These are phyloP conservation scores for Choloepus hoffmanni DNA, from an alignment of 2,113 vertebrate species.

Conservation along the genomic window DNA sequence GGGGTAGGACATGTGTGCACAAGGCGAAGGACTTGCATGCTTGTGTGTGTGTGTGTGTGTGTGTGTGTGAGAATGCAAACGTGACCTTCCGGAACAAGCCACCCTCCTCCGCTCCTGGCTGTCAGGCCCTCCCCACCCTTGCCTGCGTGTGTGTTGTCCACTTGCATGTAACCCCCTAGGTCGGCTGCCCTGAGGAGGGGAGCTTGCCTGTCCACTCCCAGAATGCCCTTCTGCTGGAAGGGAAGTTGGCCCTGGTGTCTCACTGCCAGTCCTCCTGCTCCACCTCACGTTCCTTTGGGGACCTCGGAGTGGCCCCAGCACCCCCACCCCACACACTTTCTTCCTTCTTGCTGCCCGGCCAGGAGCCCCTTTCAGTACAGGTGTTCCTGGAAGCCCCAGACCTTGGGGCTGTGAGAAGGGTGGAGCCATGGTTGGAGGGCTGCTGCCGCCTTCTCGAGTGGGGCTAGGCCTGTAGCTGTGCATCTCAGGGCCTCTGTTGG, in stretches of 20 bases:
- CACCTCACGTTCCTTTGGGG: conserved; percentile 24
- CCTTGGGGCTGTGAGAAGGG: not conserved
- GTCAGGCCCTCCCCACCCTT: not conserved
- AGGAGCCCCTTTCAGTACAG: conserved; percentile 27
- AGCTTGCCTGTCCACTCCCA: not conserved
- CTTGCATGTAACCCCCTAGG: not conserved
- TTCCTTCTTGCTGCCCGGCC: not conserved
- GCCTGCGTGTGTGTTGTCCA: not conserved
- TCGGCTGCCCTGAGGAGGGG: conserved; percentile 26
- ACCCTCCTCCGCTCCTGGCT: not conserved
- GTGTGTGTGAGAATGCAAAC: not conserved
- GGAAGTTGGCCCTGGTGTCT: not conserved
- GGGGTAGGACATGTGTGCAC: not conserved
- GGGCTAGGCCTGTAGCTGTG: not conserved
- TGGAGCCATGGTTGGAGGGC: not conserved
- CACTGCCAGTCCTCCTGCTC: not conserved
- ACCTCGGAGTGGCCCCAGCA: not conserved
- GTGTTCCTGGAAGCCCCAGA: conserved; percentile 16
- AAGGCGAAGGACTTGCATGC: too few species aligned
- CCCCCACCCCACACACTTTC: not conserved
- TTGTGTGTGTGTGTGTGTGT: not conserved
- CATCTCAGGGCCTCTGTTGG: not conserved
- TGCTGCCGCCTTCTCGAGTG: not conserved
- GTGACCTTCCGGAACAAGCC: not conserved
- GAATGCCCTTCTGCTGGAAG: conserved; percentile 20